These are phyloP conservation scores for Eristalinus aeneus DNA, from an alignment of 2,888 invertebrate genomes.

Conservation along the genomic window DNA sequence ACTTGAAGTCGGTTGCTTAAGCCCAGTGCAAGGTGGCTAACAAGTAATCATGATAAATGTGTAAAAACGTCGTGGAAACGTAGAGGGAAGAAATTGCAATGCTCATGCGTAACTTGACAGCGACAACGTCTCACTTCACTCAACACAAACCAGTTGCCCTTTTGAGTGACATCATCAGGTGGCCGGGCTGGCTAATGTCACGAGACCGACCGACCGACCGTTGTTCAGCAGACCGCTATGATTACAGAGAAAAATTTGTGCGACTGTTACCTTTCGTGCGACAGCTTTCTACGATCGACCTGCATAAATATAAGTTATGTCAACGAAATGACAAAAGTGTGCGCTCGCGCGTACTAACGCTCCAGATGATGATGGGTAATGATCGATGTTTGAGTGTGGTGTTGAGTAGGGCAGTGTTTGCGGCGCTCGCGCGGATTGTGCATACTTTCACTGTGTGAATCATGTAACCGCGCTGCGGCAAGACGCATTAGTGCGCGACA, in stretches of 20 bases:
- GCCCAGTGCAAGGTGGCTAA: constrained; percentile 33
- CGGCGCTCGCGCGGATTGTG: not conserved
- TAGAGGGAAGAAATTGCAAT: not conserved
- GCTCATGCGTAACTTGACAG: constrained; percentile 26
- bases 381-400: constrained; percentile 23
- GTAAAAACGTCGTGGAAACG: constrained; percentile 10
- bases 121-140: not conserved
- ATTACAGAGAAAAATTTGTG: constrained; percentile 1
- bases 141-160: constrained; percentile 34
- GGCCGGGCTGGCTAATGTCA: not conserved
- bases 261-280: constrained; percentile 32
- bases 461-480: constrained; percentile 55
- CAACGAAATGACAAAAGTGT: constrained; percentile 32
- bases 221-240: constrained; percentile 3
- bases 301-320: constrained; percentile 53
- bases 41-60: constrained; percentile 41
- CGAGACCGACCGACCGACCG: not conserved
- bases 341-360: constrained; percentile 2
- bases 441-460: constrained; percentile 60
- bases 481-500: constrained; percentile 63
- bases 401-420: not conserved
- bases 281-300: constrained; percentile 33
- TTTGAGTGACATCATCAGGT: constrained; percentile 47
- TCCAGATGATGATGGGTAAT: constrained; percentile 50
- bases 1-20: not conserved